Conservation (phyloP, 2,113 vertebrate species). For the Opisthocomus hoazin region DNA sequence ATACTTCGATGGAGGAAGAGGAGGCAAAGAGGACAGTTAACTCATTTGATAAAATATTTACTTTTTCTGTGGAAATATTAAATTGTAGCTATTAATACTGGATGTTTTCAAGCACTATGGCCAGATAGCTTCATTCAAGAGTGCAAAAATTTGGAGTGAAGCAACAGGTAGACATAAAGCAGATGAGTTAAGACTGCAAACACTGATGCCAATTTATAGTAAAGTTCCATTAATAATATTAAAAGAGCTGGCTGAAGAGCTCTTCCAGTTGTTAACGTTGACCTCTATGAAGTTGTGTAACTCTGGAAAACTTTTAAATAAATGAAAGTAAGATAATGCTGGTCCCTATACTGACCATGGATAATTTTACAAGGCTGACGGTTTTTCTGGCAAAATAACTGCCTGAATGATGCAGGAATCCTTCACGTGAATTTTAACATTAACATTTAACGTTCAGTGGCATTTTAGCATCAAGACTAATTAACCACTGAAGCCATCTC, state of each 20-base stretch:
- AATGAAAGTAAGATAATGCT: not conserved
- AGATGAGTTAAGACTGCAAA: not conserved
- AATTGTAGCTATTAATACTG: not conserved
- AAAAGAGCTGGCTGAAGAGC: not conserved
- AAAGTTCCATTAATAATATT: not conserved
- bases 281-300: not conserved
- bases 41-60: not conserved
- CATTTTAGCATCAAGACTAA: not conserved
- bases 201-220: not conserved
- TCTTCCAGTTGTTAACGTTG: not conserved
- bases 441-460: not conserved
- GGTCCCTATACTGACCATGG: not conserved
- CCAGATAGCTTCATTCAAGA: not conserved
- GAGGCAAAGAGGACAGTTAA: not conserved
- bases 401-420: not conserved
- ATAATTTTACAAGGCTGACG: not conserved
- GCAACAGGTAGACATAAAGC: not conserved
- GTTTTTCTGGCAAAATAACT: not conserved
- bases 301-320: not conserved
- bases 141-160: not conserved
- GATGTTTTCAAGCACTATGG: not conserved
- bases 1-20: not conserved
- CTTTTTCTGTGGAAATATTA: not conserved
- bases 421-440: not conserved
- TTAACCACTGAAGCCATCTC: not conserved